These are phyloP conservation scores for Helicoverpa zea DNA, from an alignment of 1,140 invertebrate genomes.

Conservation along the genomic window DNA sequence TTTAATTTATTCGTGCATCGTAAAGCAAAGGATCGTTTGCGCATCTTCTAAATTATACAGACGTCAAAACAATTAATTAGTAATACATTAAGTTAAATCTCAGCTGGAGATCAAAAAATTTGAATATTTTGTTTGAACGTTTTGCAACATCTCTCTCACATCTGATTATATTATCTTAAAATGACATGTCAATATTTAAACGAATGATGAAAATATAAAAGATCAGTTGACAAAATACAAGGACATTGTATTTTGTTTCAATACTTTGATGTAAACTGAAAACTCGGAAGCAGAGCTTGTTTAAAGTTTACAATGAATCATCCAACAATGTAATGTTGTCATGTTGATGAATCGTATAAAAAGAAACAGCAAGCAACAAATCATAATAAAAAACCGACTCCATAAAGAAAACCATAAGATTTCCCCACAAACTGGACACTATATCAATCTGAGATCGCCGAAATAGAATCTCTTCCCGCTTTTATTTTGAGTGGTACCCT, in stretches of 20 bases:
- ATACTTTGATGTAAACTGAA: neutral
- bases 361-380: neutral
- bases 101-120: conserved; percentile 10
- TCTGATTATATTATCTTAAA: conserved; percentile 1
- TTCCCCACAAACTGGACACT: neutral
- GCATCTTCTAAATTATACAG: neutral
- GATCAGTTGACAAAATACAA: conserved; percentile 9
- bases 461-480: conserved; percentile 43
- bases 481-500: conserved; percentile 47
- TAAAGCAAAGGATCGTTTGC: no score
- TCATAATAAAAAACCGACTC: neutral
- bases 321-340: neutral
- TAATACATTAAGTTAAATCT: neutral
- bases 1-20: no score
- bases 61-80: neutral
- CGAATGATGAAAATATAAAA: conserved; percentile 10
- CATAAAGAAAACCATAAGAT: neutral
- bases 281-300: neutral
- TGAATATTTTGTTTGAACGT: conserved; percentile 3
- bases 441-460: conserved; percentile 7
- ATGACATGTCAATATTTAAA: conserved; percentile 29
- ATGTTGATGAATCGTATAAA: neutral
- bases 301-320: neutral
- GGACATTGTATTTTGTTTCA: conserved; percentile 2
- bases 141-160: conserved; percentile 1